phyloP scores from a whole-genome alignment of 2,113 vertebrate species.

The Esox niger region DNA sequence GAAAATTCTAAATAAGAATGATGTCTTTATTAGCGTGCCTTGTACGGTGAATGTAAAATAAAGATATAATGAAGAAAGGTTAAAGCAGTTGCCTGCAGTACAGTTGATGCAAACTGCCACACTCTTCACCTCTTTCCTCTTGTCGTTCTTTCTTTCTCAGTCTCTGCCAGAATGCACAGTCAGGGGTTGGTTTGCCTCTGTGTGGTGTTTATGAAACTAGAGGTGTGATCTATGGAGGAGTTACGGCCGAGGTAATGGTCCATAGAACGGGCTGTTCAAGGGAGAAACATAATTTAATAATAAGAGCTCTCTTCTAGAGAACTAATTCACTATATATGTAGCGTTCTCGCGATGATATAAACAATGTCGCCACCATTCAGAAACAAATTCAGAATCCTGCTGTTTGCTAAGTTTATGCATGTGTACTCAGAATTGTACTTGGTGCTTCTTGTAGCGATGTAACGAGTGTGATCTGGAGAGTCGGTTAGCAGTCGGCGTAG shows the following conservation, averaged over 20 bases:
- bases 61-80: no score
- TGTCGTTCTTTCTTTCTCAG: not conserved
- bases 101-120: not conserved
- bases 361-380: slow-evolving; percentile 46
- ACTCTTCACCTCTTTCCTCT: not conserved
- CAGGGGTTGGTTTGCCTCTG: not conserved
- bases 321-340: not conserved
- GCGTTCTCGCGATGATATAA: not conserved
- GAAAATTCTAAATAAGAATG: no score
- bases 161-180: not conserved
- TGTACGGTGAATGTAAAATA: no score
- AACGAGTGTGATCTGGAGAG: no score
- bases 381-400: no score
- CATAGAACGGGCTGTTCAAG: not conserved
- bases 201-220: not conserved
- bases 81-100: not conserved
- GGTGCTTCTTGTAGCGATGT: no score
- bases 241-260: not conserved
- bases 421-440: slow-evolving; percentile 76
- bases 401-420: slow-evolving; percentile 88
- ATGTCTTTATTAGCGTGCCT: no score
- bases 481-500: no score
- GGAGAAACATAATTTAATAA: not conserved
- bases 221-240: slow-evolving; percentile 6
- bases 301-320: not conserved